Conservation (phyloP, 2,888 invertebrate genomes). For the Diaperis boleti region DNA sequence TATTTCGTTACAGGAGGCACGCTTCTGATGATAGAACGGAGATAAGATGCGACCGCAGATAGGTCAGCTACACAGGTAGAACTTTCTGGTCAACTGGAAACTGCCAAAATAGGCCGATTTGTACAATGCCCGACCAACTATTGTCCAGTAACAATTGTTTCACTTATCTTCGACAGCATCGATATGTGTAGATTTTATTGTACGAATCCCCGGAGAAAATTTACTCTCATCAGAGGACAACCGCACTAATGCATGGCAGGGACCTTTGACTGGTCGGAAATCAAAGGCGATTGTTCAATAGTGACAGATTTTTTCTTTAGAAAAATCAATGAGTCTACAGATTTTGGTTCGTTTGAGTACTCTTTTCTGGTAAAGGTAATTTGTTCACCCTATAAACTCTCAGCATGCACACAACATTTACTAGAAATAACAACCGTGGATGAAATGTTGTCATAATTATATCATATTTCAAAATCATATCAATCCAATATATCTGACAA, state of each 20-base stretch:
- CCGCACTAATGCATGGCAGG: not conserved
- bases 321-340: not conserved
- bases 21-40: slow-evolving; percentile 39
- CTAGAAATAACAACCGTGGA: too few relatives aligned
- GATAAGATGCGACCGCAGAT: slow-evolving; percentile 44
- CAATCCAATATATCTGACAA: too few relatives aligned
- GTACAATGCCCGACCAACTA: slow-evolving; percentile 56
- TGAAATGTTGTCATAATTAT: too few relatives aligned
- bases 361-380: too few relatives aligned
- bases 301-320: not conserved
- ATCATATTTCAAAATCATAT: too few relatives aligned
- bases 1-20: slow-evolving; percentile 44
- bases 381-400: too few relatives aligned
- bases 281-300: not conserved
- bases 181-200: slow-evolving; percentile 20
- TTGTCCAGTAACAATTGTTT: slow-evolving; percentile 56
- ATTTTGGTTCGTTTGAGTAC: too few relatives aligned
- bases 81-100: slow-evolving; percentile 44
- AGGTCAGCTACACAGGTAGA: slow-evolving; percentile 42
- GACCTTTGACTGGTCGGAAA: not conserved
- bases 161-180: slow-evolving; percentile 54
- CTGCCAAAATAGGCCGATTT: slow-evolving; percentile 59
- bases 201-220: slow-evolving; percentile 10
- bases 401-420: too few relatives aligned
- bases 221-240: slow-evolving; percentile 1